Conservation (phyloP, 1,140 invertebrate genomes). For the Brachionus plicatilis region DNA sequence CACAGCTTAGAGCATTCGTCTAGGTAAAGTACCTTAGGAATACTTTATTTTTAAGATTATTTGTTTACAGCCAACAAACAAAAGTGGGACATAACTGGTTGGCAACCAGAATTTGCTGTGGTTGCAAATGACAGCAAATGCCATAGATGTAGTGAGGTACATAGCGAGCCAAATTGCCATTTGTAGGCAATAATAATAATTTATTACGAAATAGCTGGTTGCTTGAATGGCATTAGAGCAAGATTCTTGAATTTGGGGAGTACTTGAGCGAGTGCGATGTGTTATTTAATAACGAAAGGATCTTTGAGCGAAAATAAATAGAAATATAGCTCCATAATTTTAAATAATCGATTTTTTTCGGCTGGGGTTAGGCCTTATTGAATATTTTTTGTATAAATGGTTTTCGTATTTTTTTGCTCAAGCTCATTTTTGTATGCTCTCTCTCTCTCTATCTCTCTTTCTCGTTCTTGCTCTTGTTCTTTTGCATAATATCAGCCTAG, state of each 20-base stretch:
- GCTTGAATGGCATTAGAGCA: conserved; percentile 4
- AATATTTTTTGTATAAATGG: conserved; percentile 28
- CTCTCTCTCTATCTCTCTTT: neutral
- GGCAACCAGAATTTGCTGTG: neutral
- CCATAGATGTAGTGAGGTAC: neutral
- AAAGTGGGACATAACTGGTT: neutral
- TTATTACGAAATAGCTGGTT: conserved; percentile 13
- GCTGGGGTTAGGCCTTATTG: conserved; percentile 18
- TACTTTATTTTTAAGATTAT: neutral
- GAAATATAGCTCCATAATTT: conserved; percentile 33
- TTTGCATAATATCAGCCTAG: neutral
- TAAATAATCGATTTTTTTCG: conserved; percentile 31
- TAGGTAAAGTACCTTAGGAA: neutral
- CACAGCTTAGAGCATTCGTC: neutral
- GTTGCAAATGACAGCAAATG: neutral
- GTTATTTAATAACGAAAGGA: conserved; percentile 35
- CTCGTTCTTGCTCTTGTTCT: neutral
- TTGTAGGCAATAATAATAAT: conserved; percentile 26
- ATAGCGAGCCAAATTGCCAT: conserved; percentile 6
- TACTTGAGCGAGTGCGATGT: neutral
- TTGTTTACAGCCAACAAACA: neutral
- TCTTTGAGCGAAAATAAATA: conserved; percentile 28
- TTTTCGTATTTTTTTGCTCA: neutral
- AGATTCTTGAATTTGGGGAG: conserved; percentile 18
- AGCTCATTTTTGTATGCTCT: conserved; percentile 15